These are phyloP conservation scores for Sebastes vulpes DNA, from an alignment of 2,797 vertebrate genomes.

Conservation along the genomic window DNA sequence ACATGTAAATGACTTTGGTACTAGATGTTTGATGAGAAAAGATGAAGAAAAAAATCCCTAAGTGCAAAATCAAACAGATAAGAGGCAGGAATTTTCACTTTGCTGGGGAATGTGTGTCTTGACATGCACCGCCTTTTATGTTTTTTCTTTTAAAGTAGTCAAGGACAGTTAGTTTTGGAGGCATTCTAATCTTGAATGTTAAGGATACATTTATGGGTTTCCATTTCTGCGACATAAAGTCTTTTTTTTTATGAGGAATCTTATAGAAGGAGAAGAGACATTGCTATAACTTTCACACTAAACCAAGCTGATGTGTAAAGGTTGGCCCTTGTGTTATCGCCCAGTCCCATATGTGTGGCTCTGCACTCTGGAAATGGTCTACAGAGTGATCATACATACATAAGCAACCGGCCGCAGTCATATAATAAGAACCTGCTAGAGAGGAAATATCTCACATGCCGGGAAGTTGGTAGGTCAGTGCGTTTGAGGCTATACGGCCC, in stretches of 20 bases:
- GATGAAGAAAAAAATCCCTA: conserved; percentile 89
- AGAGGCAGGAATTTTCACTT: conserved; percentile 84
- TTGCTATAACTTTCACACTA: conserved; percentile 22
- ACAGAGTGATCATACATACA: conserved; percentile 40
- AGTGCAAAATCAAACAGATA: conserved; percentile 91
- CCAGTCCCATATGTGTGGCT: conserved; percentile 48
- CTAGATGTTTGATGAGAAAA: conserved; percentile 89
- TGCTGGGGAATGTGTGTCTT: conserved; percentile 85
- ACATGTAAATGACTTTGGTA: conserved; percentile 90
- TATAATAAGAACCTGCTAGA: conserved; percentile 29
- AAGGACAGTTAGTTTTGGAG: conserved; percentile 84
- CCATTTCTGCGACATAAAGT: conserved; percentile 28
- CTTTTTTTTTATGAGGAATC: conserved; percentile 4
- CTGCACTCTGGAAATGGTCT: conserved; percentile 38
- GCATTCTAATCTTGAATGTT: conserved; percentile 61
- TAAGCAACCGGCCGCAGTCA: conserved; percentile 36
- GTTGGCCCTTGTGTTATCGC: conserved; percentile 56
- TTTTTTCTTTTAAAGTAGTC: conserved; percentile 82
- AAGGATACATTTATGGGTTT: conserved; percentile 53
- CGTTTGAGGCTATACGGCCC: conserved; percentile 33
- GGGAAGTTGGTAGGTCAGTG: conserved; percentile 37
- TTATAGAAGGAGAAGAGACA: conserved; percentile 10
- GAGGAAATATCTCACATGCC: conserved; percentile 51
- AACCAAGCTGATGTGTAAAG: conserved; percentile 18
- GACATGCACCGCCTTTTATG: conserved; percentile 85